Base-by-base conservation (phyloP, 2,888 invertebrate species). In the Craniophora ligustri region DNA sequence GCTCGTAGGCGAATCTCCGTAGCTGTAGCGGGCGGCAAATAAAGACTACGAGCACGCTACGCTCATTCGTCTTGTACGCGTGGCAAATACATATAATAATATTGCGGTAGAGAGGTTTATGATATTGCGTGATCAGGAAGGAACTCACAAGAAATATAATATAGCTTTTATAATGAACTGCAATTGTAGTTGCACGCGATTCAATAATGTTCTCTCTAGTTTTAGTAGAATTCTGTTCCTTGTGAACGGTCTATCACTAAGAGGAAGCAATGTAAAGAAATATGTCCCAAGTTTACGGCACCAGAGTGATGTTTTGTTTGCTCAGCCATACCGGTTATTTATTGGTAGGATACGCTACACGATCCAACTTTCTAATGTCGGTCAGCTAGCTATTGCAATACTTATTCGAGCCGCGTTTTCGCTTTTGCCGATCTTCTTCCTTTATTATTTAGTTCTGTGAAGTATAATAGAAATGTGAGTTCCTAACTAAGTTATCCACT, bases 251-350 rank as follows among this genome's bases (percentile, higher is more conserved):
- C 16, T 42, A 32, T 48, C 31, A 15, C 45, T 31, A 58, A 39
- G 47, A 35, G 46, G 45, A 59, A 49, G 56, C 53, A 51, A 28
- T 35, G 54, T 13, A 67, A 50, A 59, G 39, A 59, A 51, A 53
- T 51, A 56, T 55, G 36, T 65, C 42, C 38, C 23, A 46, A 73
- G 35, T 73, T 72, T 51, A 47, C 46, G 57, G 39, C 5, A 34
- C n/a, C 41, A 31, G 66, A 73, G 51, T 70, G 69, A 70, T 54
- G 71, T 56, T 49, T 58, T 73, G 70, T 66, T 69, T 70, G 62
- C 42, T 70, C 71, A 70, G 55, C 62, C 34, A 48, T 58, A 58
- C 47, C 32, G 46, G 64, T 66, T 66, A 70, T 70, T 70, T 70
- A 70, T 69, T 60, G 34, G 55, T 26, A 5, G 8, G 41, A 53